phyloP scores from a whole-genome alignment of 2,888 invertebrate species.

The Harmothoe impar region DNA sequence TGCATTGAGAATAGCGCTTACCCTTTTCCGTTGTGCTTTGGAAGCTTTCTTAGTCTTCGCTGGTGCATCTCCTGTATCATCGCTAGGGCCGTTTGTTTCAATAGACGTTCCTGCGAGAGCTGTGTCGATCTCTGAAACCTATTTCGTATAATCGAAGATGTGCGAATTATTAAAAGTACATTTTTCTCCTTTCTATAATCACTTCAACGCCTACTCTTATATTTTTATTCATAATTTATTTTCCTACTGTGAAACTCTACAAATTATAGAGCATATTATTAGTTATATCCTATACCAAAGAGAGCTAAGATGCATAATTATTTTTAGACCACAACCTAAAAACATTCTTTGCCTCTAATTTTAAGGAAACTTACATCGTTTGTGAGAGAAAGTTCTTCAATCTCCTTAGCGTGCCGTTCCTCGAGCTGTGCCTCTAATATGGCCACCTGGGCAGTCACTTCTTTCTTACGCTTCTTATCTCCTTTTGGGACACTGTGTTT shows the following conservation, averaged over 20 bases:
- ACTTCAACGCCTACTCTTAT: too few relatives aligned
- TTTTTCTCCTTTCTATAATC: too few relatives aligned
- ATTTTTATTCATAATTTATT: too few relatives aligned
- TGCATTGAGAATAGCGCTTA: too few relatives aligned
- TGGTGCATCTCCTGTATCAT: neutral
- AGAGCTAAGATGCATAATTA: too few relatives aligned
- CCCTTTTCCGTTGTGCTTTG: slow-evolving; percentile 91
- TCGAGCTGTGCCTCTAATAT: slow-evolving; percentile 87
- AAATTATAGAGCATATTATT: too few relatives aligned
- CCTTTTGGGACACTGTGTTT: slow-evolving; percentile 88
- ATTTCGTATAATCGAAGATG: neutral
- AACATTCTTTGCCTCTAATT: too few relatives aligned
- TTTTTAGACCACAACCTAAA: too few relatives aligned
- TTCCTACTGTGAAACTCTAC: too few relatives aligned
- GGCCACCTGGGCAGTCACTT: slow-evolving; percentile 78
- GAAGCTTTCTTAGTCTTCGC: slow-evolving; percentile 85
- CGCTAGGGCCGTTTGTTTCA: slow-evolving; percentile 23
- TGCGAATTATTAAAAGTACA: too few relatives aligned
- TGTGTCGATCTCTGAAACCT: neutral
- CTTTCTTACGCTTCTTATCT: slow-evolving; percentile 82
- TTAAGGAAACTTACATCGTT: neutral
- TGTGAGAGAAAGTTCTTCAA: slow-evolving; percentile 85
- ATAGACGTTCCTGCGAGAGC: neutral
- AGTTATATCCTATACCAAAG: too few relatives aligned
- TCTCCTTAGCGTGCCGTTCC: slow-evolving; percentile 88